Evolutionary conservation across 2,888 invertebrate genomes (phyloP), one percentile per base, ranked within the genome.

Genomic region (Magallana nippona): DNA sequence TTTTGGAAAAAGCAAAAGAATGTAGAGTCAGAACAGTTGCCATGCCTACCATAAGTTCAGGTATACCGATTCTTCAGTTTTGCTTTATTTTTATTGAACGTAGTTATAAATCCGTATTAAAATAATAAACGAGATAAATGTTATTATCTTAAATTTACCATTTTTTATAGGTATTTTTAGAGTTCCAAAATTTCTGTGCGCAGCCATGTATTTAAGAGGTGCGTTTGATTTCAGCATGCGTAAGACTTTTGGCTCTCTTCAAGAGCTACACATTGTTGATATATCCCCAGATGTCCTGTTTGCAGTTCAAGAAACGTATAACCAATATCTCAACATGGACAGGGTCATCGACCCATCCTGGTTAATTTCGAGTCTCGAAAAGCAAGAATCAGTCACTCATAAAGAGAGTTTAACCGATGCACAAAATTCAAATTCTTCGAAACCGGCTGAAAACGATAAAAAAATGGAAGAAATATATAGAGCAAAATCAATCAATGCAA

Each of bases 31-130:
- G 19, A 81, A 84, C 79, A 27, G 87, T 90, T n/a, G 90, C 87
- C 27, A 89, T 90, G 84, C 86, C 89, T 10, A 87, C 88, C 3
- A 89, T 90, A 60, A 88, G 88, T 85, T 86, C 89, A 87, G 90
- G 90, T 90, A 84, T 19, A 60, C 17, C n/a, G n/a, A 60, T 17
- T 44, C 5, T 5, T 5, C 5, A 5, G 5, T 44, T 44, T 44
- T 19, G 17, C n/a, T 17, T 60, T 60, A 60, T 60, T 19, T n/a
- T 60, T 17, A n/a, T 17, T 8, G 11, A 3, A 17, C 62, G 3
- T 60, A 3, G 62, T 60, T 19, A 60, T 60, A 60, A n/a, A 60
- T 44, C 44, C 0, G 5, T 44, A 5, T 8, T 44, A 44, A 44
- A 44, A 60, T 0, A 0, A 60, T 19, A 19, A 60, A 60, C 62